Evolutionary conservation across 2,113 vertebrate genomes (phyloP), one percentile per base, ranked within the genome.

Genomic region (Diadophis punctatus): DNA sequence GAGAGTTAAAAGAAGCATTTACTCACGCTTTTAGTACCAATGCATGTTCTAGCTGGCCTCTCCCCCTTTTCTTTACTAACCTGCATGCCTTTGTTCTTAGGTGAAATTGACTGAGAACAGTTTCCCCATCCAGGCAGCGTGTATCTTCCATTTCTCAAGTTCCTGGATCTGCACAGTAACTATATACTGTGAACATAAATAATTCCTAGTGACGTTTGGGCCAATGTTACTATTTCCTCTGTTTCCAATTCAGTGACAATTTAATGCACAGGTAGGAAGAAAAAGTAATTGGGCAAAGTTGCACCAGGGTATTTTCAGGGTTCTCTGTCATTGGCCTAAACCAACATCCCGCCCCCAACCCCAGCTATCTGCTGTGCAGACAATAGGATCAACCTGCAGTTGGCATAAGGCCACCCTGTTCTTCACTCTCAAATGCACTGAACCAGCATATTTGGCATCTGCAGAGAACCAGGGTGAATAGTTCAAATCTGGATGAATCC

Each of bases 71-170:
- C 20, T 48, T 34, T 27, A 49, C 10, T 30, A 34, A 23, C 16
- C 8, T 80, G 74, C 74, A 80, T 80, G 34, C 34, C 74, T 80
- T n/a, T 2, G 46, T 49, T 5, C 89, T 49, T 25, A 52, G 63
- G 39, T 56, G 39, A 91, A 87, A 49, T 58, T 86, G 43, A 51
- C 43, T 39, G 63, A 56, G 63, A 56, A 86, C 23, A 46, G 48
- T 51, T 63, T 25, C 46, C 43, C 55, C 30, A 60, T 48, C 55
- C 27, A 84, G 80, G 48, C 53, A 56, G 27, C 52, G 16, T 39
- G 25, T 94, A 95, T 84, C 94, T 97, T 95, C 92, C 63, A 51
- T 94, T 52, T 90, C 74, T 92, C 88, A 91, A 9, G 0, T 68
- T 93, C 93, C 88, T 53, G 43, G 0, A 90, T 92, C 49, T 86